A percentile compares a stretch with the other conserved stretches of the same genome.
phyloP scores from a whole-genome alignment of 2,888 invertebrate genomes.

The Heliconius erato region DNA sequence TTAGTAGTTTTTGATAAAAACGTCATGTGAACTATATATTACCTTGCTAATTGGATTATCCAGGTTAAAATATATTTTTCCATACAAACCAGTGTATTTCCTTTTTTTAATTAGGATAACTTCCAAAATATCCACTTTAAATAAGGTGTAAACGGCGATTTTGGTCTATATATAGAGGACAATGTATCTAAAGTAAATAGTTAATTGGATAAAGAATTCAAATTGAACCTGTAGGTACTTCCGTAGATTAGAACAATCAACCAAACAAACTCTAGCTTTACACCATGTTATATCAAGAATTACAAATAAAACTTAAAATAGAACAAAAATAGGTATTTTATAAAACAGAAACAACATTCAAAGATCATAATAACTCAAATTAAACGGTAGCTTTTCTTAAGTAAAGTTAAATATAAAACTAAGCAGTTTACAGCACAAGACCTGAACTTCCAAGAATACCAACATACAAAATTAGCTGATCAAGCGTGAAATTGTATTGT shows the following conservation, averaged over 20 bases:
- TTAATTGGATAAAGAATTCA: too few relatives aligned
- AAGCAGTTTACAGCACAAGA: conserved; percentile 40
- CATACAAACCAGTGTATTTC: too few relatives aligned
- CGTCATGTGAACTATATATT: too few relatives aligned
- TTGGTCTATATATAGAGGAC: not conserved
- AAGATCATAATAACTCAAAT: conserved; percentile 31
- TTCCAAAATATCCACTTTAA: too few relatives aligned
- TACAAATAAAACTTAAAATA: not conserved
- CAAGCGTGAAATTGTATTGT: conserved; percentile 67
- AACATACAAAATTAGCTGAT: conserved; percentile 64
- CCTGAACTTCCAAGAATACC: conserved; percentile 27
- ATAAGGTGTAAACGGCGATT: not conserved
- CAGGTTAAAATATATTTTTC: too few relatives aligned
- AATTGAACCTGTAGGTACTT: too few relatives aligned
- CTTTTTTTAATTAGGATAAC: too few relatives aligned
- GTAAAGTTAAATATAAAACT: conserved; percentile 40
- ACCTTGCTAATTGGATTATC: too few relatives aligned
- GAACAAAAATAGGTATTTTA: not conserved
- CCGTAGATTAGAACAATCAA: too few relatives aligned
- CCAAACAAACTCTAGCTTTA: not conserved
- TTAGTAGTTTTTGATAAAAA: too few relatives aligned
- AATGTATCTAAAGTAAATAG: too few relatives aligned
- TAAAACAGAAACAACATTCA: conserved; percentile 13
- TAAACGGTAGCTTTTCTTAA: conserved; percentile 32
- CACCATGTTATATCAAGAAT: not conserved